phyloP scores from a whole-genome alignment of 2,797 vertebrate species.

The Chiloscyllium punctatum region DNA sequence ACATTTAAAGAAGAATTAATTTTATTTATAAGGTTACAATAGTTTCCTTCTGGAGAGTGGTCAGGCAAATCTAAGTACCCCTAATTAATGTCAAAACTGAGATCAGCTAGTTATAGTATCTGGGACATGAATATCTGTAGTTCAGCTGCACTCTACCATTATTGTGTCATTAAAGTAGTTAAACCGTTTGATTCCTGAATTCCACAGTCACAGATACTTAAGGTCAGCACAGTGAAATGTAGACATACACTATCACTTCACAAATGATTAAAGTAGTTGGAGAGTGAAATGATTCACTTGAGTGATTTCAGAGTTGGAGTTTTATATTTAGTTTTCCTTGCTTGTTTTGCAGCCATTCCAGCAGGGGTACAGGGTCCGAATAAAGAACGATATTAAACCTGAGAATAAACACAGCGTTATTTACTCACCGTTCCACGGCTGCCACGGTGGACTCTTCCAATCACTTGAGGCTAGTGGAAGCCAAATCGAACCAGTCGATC shows the following conservation, averaged over 20 bases:
- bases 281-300: background rate
- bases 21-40: background rate
- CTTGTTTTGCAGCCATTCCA: constrained; percentile 64
- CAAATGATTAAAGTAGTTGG: background rate
- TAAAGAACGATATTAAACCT: constrained; percentile 55
- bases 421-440: constrained; percentile 57
- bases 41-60: background rate
- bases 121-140: background rate
- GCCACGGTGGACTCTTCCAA: constrained; percentile 60
- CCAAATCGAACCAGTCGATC: constrained; percentile 91
- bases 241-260: background rate
- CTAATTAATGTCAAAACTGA: background rate
- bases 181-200: background rate
- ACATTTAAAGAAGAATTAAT: background rate
- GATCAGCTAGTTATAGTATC: background rate
- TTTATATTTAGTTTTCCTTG: constrained; percentile 31
- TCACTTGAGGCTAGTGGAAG: constrained; percentile 59
- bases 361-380: constrained; percentile 68
- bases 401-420: constrained; percentile 73
- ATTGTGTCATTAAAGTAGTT: background rate
- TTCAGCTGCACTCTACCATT: background rate
- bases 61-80: background rate
- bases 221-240: background rate
- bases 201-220: background rate
- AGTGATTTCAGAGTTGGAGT: background rate